A percentile compares a stretch with the other conserved stretches of the same genome.
Conservation (phyloP, 2,113 vertebrate genomes). For the Pipra filicauda region DNA sequence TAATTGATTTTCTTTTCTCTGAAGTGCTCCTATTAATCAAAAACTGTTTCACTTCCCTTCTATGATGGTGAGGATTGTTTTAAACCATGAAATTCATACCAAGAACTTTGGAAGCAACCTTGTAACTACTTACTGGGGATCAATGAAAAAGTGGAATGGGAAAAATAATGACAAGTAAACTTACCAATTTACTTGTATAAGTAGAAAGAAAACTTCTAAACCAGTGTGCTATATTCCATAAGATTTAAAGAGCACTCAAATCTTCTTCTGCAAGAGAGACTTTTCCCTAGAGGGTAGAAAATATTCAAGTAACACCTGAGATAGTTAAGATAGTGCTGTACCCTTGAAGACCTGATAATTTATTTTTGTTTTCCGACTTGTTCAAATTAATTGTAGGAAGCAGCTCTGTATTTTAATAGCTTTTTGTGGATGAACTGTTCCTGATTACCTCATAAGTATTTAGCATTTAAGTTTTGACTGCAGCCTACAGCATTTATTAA, state of each 20-base stretch:
- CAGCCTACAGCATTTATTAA: not conserved
- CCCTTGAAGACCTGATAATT: not conserved
- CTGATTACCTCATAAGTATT: not conserved
- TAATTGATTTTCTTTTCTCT: not conserved
- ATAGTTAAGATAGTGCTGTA: not conserved
- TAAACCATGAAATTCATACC: not conserved
- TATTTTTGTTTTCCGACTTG: not conserved
- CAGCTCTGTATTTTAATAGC: not conserved
- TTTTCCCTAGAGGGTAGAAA: not conserved
- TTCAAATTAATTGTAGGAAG: not conserved
- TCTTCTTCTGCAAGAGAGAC: not conserved
- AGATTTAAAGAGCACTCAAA: not conserved
- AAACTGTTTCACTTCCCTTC: not conserved
- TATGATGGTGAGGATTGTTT: not conserved
- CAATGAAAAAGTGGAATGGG: not conserved
- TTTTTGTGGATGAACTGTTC: not conserved
- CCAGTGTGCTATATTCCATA: not conserved
- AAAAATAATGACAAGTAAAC: not conserved
- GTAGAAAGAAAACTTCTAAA: not conserved
- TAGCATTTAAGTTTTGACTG: not conserved
- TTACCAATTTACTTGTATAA: not conserved
- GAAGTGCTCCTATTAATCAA: not conserved
- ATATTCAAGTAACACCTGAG: not conserved
- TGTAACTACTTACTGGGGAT: not conserved
- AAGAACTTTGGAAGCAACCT: not conserved